A percentile compares a stretch with the other conserved stretches of the same genome.
Conservation (phyloP, 2,797 vertebrate genomes). For the Macrochelys suwanniensis region DNA sequence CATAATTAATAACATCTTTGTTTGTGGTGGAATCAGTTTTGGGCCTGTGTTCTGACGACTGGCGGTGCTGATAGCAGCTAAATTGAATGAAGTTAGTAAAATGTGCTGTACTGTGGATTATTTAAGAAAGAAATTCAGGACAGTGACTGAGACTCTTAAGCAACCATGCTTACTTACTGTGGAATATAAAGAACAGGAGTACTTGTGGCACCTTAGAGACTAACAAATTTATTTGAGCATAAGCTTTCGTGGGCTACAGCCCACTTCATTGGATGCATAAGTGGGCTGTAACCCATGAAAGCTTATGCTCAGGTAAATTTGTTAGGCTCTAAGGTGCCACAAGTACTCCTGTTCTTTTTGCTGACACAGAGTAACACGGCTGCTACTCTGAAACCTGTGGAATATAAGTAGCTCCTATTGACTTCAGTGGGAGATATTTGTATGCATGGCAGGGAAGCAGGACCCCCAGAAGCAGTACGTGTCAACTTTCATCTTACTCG, state of each 20-base stretch:
- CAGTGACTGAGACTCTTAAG: not conserved
- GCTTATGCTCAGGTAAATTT: no score
- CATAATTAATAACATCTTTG: not conserved
- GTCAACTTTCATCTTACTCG: not conserved
- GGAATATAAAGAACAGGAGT: no score
- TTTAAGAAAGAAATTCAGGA: not conserved
- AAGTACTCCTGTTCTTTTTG: no score
- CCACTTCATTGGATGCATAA: no score
- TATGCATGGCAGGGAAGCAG: not conserved
- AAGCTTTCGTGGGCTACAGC: no score
- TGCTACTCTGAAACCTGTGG: no score
- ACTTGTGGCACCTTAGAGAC: no score
- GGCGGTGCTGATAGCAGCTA: not conserved
- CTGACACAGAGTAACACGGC: no score
- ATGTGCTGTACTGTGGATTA: not conserved
- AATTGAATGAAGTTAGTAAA: not conserved
- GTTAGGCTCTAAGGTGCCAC: no score
- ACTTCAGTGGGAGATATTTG: not conserved
- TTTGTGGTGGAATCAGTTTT: not conserved
- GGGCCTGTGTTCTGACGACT: not conserved
- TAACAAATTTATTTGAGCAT: no score
- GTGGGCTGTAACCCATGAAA: no score
- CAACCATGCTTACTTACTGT: not conserved
- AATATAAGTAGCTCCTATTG: not conserved
- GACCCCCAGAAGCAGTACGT: not conserved